These are phyloP conservation scores for Drosophila neocordata DNA, from an alignment of 1,140 invertebrate genomes.

Conservation along the genomic window DNA sequence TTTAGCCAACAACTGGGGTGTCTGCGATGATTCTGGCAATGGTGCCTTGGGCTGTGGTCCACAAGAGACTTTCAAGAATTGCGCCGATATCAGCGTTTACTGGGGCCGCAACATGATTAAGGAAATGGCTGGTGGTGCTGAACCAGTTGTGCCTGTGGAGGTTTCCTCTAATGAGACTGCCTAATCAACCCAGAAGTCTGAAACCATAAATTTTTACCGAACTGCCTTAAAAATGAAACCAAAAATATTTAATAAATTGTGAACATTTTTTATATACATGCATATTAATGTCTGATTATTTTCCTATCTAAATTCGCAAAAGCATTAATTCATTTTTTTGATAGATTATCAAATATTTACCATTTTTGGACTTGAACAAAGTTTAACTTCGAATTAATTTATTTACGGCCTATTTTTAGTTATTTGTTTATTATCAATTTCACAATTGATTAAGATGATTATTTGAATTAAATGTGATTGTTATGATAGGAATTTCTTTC, in stretches of 20 bases:
- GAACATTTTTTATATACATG: background rate
- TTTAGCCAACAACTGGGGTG: constrained; percentile 85
- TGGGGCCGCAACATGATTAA: constrained; percentile 65
- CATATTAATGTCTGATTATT: background rate
- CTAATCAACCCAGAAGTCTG: constrained; percentile 17
- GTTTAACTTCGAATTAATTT: background rate
- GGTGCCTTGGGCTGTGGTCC: constrained; percentile 85
- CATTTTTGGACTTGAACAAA: background rate
- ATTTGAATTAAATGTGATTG: no score
- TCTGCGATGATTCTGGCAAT: constrained; percentile 82
- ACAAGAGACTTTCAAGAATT: constrained; percentile 88
- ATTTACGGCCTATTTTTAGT: background rate
- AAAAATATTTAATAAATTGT: constrained; percentile 23
- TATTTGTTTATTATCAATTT: background rate
- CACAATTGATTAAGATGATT: no score
- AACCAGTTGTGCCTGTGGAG: constrained; percentile 41
- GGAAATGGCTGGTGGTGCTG: constrained; percentile 38
- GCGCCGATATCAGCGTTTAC: constrained; percentile 87
- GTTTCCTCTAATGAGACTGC: constrained; percentile 30
- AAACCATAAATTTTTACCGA: constrained; percentile 3
- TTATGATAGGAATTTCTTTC: no score
- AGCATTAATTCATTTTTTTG: background rate
- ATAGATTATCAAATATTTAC: background rate
- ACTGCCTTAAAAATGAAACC: constrained; percentile 9
- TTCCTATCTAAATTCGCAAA: background rate